Conservation (phyloP, 2,797 vertebrate genomes). For the Champsocephalus esox region DNA sequence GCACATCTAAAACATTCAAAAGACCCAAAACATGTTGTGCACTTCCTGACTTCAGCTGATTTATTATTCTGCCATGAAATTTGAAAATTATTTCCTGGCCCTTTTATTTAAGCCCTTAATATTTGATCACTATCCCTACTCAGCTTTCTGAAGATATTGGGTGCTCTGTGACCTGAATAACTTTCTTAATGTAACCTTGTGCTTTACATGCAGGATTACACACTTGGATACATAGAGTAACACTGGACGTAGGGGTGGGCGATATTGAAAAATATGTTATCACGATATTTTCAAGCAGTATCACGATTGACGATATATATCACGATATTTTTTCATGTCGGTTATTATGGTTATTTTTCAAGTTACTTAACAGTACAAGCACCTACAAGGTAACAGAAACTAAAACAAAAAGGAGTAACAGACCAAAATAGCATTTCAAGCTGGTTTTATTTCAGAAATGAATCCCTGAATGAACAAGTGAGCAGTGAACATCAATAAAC, state of each 20-base stretch:
- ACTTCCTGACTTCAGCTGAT: background rate
- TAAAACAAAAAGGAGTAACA: too few relatives aligned
- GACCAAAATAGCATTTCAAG: too few relatives aligned
- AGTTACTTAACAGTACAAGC: too few relatives aligned
- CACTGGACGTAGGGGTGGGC: slow-evolving; percentile 4
- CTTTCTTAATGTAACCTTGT: slow-evolving; percentile 17
- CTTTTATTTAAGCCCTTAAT: slow-evolving; percentile 13
- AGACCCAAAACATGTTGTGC: background rate
- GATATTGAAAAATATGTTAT: too few relatives aligned
- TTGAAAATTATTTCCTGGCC: background rate
- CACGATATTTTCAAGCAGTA: too few relatives aligned
- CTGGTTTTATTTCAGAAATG: too few relatives aligned
- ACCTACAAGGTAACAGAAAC: too few relatives aligned
- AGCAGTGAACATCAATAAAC: too few relatives aligned
- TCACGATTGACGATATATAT: too few relatives aligned
- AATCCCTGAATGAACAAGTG: too few relatives aligned
- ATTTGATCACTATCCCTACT: slow-evolving; percentile 11
- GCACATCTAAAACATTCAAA: background rate
- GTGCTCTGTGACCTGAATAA: slow-evolving; percentile 31
- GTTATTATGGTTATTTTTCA: too few relatives aligned
- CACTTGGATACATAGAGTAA: slow-evolving; percentile 25
- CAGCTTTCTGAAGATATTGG: slow-evolving; percentile 20
- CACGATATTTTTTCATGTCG: too few relatives aligned
- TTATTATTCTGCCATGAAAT: background rate
- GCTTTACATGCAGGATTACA: slow-evolving; percentile 18